Conservation (phyloP, 2,888 invertebrate genomes). For the Scaptodrosophila latifasciaeformis region DNA sequence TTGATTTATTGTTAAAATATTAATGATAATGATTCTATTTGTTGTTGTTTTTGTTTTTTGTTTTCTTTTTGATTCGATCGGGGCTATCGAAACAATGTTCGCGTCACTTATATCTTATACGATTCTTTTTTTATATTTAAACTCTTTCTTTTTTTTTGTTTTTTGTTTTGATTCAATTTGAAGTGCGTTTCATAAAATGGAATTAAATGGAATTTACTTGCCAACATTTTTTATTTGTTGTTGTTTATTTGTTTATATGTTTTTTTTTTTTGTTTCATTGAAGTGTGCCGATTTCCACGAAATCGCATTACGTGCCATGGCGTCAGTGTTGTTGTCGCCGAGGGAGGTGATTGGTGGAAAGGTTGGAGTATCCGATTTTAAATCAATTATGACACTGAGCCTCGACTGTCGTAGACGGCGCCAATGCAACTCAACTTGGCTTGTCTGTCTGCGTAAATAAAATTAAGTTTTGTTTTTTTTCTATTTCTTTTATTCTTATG, state of each 20-base stretch:
- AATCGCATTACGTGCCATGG: constrained; percentile 7
- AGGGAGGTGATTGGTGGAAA: too few species aligned
- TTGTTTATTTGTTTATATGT: too few species aligned
- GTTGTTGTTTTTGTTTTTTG: too few species aligned
- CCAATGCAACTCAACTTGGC: constrained; percentile 13
- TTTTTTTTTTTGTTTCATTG: constrained; percentile 25
- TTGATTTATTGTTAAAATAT: too few species aligned
- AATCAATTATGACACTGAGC: constrained; percentile 33
- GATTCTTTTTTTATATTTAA: too few species aligned
- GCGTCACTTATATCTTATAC: constrained; percentile 9
- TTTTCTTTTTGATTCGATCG: too few species aligned
- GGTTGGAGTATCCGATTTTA: too few species aligned
- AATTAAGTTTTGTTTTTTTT: not conserved
- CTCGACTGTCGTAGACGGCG: constrained; percentile 18
- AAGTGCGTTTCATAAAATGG: constrained; percentile 43
- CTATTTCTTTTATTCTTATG: too few species aligned
- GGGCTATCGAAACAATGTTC: too few species aligned
- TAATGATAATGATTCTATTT: too few species aligned
- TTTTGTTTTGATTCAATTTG: not conserved
- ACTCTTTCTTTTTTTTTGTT: too few species aligned
- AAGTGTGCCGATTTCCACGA: constrained; percentile 30
- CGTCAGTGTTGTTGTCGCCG: not conserved
- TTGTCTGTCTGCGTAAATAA: not conserved
- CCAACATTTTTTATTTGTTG: constrained; percentile 30
- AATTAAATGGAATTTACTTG: constrained; percentile 58